Evolutionary conservation across 2,113 vertebrate genomes (phyloP).

Genomic region (Xyrauchen texanus): DNA sequence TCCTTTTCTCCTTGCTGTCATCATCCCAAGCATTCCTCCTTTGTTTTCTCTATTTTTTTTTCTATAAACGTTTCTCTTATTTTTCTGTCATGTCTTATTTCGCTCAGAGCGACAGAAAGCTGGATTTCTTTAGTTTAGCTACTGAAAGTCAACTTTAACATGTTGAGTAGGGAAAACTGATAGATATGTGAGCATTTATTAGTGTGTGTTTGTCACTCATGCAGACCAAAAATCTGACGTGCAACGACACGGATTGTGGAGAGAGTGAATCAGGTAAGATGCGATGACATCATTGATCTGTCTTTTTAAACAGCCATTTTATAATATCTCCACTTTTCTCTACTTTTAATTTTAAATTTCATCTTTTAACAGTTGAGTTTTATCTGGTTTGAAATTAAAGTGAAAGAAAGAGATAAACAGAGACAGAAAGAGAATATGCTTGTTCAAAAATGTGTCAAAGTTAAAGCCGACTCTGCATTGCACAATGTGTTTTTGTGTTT

Average conservation of each 20-base stretch:
- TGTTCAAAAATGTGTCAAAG: too few relatives aligned
- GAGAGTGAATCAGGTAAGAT: conserved; percentile 65
- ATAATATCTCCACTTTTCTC: too few relatives aligned
- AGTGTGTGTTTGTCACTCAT: conserved; percentile 54
- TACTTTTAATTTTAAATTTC: too few relatives aligned
- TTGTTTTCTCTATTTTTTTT: neutral
- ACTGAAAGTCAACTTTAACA: neutral
- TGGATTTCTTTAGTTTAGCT: neutral
- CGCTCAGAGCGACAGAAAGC: neutral
- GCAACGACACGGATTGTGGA: conserved; percentile 47
- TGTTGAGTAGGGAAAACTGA: conserved; percentile 17
- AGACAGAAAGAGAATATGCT: too few relatives aligned
- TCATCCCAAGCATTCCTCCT: neutral
- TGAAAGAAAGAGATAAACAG: neutral
- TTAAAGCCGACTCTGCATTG: too few relatives aligned
- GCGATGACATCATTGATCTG: neutral
- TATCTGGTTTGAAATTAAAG: neutral
- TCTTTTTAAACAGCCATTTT: too few relatives aligned
- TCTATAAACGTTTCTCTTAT: neutral
- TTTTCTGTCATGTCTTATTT: conserved; percentile 14
- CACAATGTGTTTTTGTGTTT: too few relatives aligned
- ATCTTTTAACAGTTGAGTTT: neutral
- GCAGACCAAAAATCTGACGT: conserved; percentile 62
- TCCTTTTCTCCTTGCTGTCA: conserved; percentile 22
- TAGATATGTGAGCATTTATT: too few relatives aligned